Evolutionary conservation across 2,113 vertebrate species (phyloP).

Genomic region (Pygoscelis antarcticus): DNA sequence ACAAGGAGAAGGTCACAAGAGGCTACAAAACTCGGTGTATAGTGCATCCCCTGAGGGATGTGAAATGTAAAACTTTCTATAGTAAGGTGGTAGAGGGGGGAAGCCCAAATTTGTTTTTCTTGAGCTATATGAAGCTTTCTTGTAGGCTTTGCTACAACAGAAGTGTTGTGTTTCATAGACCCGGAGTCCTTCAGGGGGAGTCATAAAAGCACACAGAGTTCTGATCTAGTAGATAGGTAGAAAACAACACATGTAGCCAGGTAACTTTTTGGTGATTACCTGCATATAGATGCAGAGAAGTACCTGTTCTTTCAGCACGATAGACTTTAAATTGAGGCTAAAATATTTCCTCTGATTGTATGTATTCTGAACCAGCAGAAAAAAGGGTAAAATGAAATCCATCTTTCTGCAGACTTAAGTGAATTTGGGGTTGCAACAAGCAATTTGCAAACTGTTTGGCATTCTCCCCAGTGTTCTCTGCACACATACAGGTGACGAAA

Average conservation of each 20-base stretch:
- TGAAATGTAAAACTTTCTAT: not conserved
- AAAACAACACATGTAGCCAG: not conserved
- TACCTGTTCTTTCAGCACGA: not conserved
- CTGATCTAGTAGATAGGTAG: not conserved
- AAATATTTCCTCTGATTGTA: not conserved
- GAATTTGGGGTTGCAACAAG: not conserved
- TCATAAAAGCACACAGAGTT: conserved; percentile 19
- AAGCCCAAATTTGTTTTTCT: not conserved
- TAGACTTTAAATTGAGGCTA: not conserved
- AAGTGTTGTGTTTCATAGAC: conserved; percentile 13
- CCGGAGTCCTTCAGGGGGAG: not conserved
- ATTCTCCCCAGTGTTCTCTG: not conserved
- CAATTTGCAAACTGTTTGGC: not conserved
- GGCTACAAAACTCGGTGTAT: not conserved
- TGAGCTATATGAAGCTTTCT: not conserved
- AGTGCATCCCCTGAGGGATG: not conserved
- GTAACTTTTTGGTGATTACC: not conserved
- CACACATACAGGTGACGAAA: not conserved
- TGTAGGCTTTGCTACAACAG: not conserved
- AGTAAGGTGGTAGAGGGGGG: not conserved
- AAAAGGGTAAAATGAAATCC: not conserved
- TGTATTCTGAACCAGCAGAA: not conserved
- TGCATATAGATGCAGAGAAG: not conserved
- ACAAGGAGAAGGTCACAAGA: not conserved
- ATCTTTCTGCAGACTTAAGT: not conserved